Percentiles rank a stretch among this genome's conserved stretches.
Conservation (phyloP, 1,140 invertebrate genomes). For the Psilanteris sp. region DNA sequence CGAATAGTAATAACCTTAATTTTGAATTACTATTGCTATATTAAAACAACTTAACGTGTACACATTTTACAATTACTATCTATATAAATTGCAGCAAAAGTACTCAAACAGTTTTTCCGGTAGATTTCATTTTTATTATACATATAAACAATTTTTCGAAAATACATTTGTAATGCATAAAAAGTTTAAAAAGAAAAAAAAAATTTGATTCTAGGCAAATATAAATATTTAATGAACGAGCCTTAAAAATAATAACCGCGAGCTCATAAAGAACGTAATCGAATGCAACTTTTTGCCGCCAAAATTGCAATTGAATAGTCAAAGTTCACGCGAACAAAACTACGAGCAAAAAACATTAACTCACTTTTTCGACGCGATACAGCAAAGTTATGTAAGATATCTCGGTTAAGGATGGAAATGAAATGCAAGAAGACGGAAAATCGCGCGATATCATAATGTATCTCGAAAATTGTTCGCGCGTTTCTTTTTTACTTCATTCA, state of each 20-base stretch:
- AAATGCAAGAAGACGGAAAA: slow-evolving; percentile 20
- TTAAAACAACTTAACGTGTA: no score
- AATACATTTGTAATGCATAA: no score
- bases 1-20: no score
- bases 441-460: slow-evolving; percentile 9
- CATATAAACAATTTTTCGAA: no score
- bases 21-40: no score
- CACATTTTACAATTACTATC: no score
- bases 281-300: slow-evolving; percentile 17
- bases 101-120: no score
- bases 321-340: slow-evolving; percentile 32
- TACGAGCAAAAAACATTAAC: slow-evolving; percentile 4
- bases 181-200: no score
- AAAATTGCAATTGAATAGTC: slow-evolving; percentile 32
- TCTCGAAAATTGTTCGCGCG: slow-evolving; percentile 1
- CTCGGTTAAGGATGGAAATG: slow-evolving; percentile 13
- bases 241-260: slow-evolving; percentile 15
- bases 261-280: slow-evolving; percentile 1
- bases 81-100: no score
- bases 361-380: slow-evolving; percentile 12
- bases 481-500: slow-evolving; percentile 1
- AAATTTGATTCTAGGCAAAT: no score
- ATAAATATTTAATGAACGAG: background rate
- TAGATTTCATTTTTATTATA: no score
- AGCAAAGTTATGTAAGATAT: slow-evolving; percentile 17